Base-by-base conservation (phyloP, 2,888 invertebrate genomes). In the Meta bourneti region DNA sequence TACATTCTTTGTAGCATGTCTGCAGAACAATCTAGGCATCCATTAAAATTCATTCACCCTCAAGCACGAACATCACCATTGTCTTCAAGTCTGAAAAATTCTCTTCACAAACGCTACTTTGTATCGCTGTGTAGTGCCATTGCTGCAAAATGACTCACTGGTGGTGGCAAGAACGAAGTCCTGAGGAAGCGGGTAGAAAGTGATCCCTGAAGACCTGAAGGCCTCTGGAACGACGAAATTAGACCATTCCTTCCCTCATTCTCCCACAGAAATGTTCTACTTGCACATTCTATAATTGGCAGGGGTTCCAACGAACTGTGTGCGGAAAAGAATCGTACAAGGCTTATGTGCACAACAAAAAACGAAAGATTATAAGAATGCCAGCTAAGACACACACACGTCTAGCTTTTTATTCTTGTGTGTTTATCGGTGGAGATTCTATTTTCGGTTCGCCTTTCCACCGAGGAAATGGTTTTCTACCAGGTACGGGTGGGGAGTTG, bases 281-380 rank as follows among this genome's bases (percentile, higher is more conserved):
- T 80, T 74, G 87, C 87, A 87, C 82, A 82, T 82, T 89, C 89
- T 89, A 89, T 89, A 82, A 89, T 89, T 89, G 89, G 89, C 89
- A 70, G 80, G 16, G 16, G 75, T 71, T 71, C 71, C 78, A 52
- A 11, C 69, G n/a, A 48, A 20, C 79, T 71, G 51, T 71, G 85
- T 70, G 9, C 20, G 52, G 49, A 20, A 75, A 75, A 82, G 61
- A 69, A 34, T 34, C n/a, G 20, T 74, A 74, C 84, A 74, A 54
- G 74, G 54, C 61, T 13, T 16, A 19, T 49, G n/a, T 20, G 49
- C 48, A 48, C 20, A 20, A 75, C 16, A 81, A 61, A 88, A 81
- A 81, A 0, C 48, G 61, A 49, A 69, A 71, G n/a, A 69, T 78
- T 70, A 89, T 71, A 79, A 70, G 89, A 89, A 89, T 89, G 89